Evolutionary conservation across 2,888 invertebrate genomes (phyloP).

Genomic region (Leptinotarsa peninsularis): DNA sequence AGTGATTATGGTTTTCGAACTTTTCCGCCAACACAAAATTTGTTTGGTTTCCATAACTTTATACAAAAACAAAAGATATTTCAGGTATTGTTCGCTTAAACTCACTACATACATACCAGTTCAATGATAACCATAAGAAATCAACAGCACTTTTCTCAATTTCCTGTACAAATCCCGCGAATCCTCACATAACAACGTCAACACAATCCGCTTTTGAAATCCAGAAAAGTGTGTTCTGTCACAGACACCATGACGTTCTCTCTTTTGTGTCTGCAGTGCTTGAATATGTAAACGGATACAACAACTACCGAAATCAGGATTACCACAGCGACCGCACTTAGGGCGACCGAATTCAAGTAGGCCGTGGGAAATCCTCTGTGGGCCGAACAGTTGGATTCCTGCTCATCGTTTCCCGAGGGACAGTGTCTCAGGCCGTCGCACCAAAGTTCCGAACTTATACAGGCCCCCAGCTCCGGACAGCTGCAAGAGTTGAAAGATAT

Average conservation of each 20-base stretch:
- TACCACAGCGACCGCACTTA: conserved; percentile 57
- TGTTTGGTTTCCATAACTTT: too few species aligned
- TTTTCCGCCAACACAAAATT: too few species aligned
- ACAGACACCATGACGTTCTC: conserved; percentile 65
- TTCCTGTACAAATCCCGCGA: neutral
- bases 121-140: neutral
- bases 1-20: too few species aligned
- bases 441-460: conserved; percentile 82
- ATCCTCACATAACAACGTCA: conserved; percentile 44
- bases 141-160: neutral
- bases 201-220: conserved; percentile 65
- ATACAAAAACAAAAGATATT: too few species aligned
- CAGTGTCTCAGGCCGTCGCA: conserved; percentile 85
- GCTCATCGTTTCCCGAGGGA: conserved; percentile 85
- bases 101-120: neutral
- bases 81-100: too few species aligned
- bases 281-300: conserved; percentile 60
- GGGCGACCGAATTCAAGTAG: conserved; percentile 63
- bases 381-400: conserved; percentile 80
- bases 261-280: conserved; percentile 61
- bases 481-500: conserved; percentile 65
- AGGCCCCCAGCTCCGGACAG: conserved; percentile 85
- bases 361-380: conserved; percentile 76
- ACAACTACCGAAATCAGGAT: conserved; percentile 54
- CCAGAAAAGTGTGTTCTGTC: conserved; percentile 65